These are phyloP conservation scores for Oasisia sp. DNA, from an alignment of 2,888 invertebrate species.

Conservation along the genomic window DNA sequence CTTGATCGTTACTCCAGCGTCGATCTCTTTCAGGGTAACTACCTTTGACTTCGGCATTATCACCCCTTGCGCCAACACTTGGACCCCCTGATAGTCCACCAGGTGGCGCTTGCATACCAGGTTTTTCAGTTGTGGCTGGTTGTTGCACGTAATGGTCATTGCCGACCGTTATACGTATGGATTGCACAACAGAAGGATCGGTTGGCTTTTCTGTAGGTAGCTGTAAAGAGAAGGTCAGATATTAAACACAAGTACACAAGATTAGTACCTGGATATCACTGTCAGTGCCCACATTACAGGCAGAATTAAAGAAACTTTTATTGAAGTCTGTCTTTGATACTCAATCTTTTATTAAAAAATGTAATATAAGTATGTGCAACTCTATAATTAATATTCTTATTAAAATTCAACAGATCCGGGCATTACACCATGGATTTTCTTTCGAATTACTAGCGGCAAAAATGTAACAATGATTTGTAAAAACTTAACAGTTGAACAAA, in stretches of 20 bases:
- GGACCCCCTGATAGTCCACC: neutral
- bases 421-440: neutral
- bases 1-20: neutral
- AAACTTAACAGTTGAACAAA: neutral
- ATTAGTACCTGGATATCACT: neutral
- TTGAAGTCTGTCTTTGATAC: neutral
- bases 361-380: neutral
- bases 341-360: neutral
- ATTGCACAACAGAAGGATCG: neutral
- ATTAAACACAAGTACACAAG: neutral
- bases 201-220: neutral
- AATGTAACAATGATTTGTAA: neutral
- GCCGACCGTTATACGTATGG: neutral
- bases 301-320: neutral
- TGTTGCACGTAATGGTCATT: neutral
- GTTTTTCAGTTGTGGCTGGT: neutral
- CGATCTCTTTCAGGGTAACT: neutral
- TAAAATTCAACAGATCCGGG: neutral
- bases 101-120: neutral
- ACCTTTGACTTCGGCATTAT: neutral
- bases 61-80: neutral
- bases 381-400: neutral
- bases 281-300: neutral
- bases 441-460: neutral
- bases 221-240: neutral